phyloP scores from a whole-genome alignment of 2,888 invertebrate species.

The Drosophila peninsularis region DNA sequence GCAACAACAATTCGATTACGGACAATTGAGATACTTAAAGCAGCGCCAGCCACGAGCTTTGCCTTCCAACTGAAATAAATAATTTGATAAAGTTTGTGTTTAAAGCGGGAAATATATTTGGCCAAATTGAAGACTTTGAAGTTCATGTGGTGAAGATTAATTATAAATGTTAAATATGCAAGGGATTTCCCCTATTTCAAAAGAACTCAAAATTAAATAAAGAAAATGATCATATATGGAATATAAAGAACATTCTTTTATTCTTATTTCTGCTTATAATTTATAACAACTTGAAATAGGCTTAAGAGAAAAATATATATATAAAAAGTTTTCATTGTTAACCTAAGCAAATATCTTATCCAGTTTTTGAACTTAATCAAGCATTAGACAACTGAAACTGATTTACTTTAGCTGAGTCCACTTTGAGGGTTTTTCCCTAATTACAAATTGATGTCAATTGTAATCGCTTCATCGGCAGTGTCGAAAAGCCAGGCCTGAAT shows the following conservation, averaged over 20 bases:
- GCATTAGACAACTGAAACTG: background rate
- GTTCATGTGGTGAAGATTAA: background rate
- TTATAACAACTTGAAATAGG: background rate
- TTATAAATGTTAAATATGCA: background rate
- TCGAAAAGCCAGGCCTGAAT: constrained; percentile 5
- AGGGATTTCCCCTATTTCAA: background rate
- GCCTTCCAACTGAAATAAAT: constrained; percentile 28
- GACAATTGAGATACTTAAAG: constrained; percentile 43
- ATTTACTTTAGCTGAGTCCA: too few species aligned
- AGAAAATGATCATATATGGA: background rate
- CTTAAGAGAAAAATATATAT: too few species aligned
- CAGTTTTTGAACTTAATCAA: background rate
- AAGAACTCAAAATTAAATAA: background rate
- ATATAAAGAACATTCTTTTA: background rate
- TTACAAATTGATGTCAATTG: background rate
- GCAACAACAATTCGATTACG: constrained; percentile 18
- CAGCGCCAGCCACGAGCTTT: constrained; percentile 12
- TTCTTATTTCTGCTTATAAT: background rate
- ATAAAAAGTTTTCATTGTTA: background rate
- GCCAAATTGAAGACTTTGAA: background rate
- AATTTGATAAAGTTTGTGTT: background rate
- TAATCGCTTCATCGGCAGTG: background rate
- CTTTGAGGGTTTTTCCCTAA: background rate
- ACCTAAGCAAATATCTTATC: background rate
- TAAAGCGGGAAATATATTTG: background rate